Conservation (phyloP, 2,797 vertebrate species). For the Malurus leucopterus region DNA sequence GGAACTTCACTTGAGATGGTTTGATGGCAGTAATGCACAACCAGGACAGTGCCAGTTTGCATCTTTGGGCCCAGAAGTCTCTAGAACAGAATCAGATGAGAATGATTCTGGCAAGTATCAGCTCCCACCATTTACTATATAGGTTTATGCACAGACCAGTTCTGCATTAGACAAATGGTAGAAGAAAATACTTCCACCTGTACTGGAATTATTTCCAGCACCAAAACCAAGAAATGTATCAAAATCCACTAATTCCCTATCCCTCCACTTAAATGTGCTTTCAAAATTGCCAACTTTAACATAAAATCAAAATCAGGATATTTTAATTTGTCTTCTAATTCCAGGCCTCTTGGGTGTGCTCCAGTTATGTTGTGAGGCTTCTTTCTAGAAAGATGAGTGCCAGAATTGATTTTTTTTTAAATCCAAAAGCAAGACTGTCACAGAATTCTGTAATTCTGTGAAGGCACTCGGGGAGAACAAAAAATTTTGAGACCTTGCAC, state of each 20-base stretch:
- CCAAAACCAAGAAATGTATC: neutral
- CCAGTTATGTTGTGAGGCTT: neutral
- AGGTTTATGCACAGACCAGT: neutral
- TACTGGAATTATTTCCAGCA: neutral
- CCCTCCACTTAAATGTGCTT: neutral
- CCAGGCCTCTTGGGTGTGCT: neutral
- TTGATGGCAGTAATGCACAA: neutral
- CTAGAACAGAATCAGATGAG: neutral
- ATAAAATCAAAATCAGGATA: neutral
- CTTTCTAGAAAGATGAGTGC: neutral
- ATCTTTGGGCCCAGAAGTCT: neutral
- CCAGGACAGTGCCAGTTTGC: neutral
- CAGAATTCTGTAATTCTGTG: neutral
- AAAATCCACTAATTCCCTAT: neutral
- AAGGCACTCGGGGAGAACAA: neutral
- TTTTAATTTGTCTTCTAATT: constrained; percentile 12
- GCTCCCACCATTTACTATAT: neutral
- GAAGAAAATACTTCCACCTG: neutral
- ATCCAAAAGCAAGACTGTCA: neutral
- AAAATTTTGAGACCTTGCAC: neutral
- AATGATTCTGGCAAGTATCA: neutral
- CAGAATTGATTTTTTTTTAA: neutral
- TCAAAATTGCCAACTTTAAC: neutral
- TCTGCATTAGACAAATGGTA: neutral
- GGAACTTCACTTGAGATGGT: neutral